Evolutionary conservation across 2,797 vertebrate genomes (phyloP).

Genomic region (Ambastaia sidthimunki): DNA sequence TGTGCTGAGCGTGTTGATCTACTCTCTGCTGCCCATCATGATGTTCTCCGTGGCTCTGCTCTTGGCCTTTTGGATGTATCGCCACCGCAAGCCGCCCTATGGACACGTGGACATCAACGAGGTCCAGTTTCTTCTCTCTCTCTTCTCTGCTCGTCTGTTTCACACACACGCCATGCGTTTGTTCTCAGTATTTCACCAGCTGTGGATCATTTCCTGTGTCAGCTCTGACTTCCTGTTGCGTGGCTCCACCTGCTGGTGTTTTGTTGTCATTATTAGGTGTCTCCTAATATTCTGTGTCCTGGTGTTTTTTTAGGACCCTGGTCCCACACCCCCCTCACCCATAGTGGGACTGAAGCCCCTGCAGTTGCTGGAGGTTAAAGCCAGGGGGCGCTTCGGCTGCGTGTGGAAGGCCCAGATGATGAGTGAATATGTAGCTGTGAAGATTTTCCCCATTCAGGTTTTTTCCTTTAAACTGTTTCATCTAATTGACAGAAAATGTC

Average conservation of each 20-base stretch:
- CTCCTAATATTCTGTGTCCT: background rate
- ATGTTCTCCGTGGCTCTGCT: constrained; percentile 85
- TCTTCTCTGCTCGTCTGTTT: background rate
- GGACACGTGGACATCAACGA: constrained; percentile 90
- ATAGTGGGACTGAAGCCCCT: constrained; percentile 87
- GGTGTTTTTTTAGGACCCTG: constrained; percentile 77
- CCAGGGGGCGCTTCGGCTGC: constrained; percentile 91
- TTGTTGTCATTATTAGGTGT: background rate
- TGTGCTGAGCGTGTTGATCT: constrained; percentile 85
- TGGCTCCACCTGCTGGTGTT: constrained; percentile 51
- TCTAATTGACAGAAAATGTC: background rate
- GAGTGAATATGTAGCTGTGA: constrained; percentile 91
- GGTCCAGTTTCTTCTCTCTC: constrained; percentile 34
- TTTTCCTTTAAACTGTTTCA: constrained; percentile 8
- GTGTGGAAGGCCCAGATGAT: constrained; percentile 95
- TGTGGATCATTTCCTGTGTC: background rate
- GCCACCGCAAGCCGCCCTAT: constrained; percentile 90
- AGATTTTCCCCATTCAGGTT: constrained; percentile 95
- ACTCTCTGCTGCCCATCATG: constrained; percentile 88
- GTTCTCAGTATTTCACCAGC: background rate
- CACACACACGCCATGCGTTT: background rate
- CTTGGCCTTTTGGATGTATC: constrained; percentile 92
- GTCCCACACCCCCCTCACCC: constrained; percentile 83
- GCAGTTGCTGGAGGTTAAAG: constrained; percentile 92
- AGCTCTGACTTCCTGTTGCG: constrained; percentile 12